Percentiles rank a stretch among this genome's conserved stretches.
Evolutionary conservation across 2,113 vertebrate genomes (phyloP).

Genomic region (Periophthalmus modestus): DNA sequence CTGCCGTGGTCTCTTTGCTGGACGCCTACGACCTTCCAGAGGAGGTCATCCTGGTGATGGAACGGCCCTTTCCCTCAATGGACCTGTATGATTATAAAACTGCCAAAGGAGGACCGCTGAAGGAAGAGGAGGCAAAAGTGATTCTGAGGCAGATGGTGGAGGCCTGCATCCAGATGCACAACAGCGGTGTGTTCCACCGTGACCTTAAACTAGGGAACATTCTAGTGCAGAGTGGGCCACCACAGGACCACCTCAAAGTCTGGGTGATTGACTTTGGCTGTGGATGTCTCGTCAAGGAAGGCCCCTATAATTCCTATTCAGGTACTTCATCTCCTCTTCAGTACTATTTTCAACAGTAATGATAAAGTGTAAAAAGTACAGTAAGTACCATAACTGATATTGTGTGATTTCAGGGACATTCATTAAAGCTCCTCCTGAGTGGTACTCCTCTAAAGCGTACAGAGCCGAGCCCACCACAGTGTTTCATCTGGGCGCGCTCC

Average conservation of each 20-base stretch:
- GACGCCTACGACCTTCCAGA: conserved; percentile 17
- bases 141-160: conserved; percentile 15
- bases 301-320: background rate
- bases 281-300: background rate
- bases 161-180: conserved; percentile 9
- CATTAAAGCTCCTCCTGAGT: background rate
- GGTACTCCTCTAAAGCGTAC: background rate
- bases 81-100: background rate
- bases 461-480: too few species aligned
- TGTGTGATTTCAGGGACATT: background rate
- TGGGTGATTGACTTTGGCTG: conserved; percentile 4
- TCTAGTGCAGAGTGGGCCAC: conserved; percentile 7
- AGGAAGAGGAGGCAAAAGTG: too few species aligned
- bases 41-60: conserved; percentile 25
- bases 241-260: too few species aligned
- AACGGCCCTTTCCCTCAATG: conserved; percentile 1
- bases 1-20: background rate
- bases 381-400: too few species aligned
- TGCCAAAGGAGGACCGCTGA: too few species aligned
- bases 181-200: conserved; percentile 8
- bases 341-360: background rate
- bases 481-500: too few species aligned
- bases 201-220: conserved; percentile 8
- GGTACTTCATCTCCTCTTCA: background rate
- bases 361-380: too few species aligned